Conservation (phyloP, 2,797 vertebrate species). For the Galagoides demidoff region DNA sequence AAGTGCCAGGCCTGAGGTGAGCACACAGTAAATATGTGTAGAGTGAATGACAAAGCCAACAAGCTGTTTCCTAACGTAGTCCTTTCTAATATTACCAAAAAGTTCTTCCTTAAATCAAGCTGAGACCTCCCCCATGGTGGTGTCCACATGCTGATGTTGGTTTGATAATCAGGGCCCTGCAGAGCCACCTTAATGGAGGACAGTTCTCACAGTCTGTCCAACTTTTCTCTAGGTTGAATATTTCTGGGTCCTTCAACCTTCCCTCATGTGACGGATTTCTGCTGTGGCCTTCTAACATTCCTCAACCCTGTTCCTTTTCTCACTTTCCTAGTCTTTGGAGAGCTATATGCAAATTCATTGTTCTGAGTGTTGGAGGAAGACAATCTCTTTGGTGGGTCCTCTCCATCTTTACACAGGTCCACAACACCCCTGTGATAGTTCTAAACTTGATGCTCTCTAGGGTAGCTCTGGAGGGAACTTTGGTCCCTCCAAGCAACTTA, state of each 20-base stretch:
- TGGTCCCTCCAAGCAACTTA: not conserved
- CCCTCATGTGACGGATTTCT: not conserved
- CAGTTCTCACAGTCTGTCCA: not conserved
- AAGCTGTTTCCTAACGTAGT: not conserved
- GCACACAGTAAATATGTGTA: not conserved
- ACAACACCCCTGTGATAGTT: not conserved
- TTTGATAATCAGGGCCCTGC: not conserved
- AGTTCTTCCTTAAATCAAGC: conserved; percentile 3
- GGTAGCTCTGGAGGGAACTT: not conserved
- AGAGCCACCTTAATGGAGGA: not conserved
- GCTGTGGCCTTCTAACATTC: not conserved
- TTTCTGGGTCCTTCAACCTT: not conserved
- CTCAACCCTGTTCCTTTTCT: not conserved
- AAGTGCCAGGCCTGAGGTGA: not conserved
- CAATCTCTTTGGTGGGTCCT: not conserved
- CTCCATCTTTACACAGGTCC: not conserved
- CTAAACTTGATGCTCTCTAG: not conserved
- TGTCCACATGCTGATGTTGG: not conserved
- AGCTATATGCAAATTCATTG: not conserved
- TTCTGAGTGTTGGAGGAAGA: not conserved
- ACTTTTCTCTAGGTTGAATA: not conserved
- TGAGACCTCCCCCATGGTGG: not conserved
- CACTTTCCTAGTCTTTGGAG: not conserved
- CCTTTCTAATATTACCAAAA: not conserved
- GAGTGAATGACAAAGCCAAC: not conserved